Conservation (phyloP, 1,140 invertebrate genomes). For the Tenebrio molitor region DNA sequence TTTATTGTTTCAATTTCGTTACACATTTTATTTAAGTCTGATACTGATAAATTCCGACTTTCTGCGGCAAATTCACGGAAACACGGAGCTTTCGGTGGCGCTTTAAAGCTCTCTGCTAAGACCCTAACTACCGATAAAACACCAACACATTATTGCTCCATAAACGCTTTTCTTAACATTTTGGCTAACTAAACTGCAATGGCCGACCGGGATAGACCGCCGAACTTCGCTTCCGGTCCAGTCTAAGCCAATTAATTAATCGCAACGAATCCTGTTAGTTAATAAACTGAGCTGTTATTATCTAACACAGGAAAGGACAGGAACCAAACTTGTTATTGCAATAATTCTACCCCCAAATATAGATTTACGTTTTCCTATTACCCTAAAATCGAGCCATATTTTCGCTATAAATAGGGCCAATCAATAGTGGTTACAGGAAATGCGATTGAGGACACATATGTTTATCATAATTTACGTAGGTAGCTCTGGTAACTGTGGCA, state of each 20-base stretch:
- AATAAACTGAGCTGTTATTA: no score
- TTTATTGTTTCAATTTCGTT: constrained; percentile 29
- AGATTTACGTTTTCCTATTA: no score
- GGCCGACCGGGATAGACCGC: background rate
- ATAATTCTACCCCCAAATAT: background rate
- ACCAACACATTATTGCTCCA: constrained; percentile 17
- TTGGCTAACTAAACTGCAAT: constrained; percentile 7
- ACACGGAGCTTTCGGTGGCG: constrained; percentile 16
- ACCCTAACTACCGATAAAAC: constrained; percentile 17
- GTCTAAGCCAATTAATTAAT: background rate
- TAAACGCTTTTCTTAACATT: constrained; percentile 17
- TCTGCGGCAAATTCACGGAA: background rate
- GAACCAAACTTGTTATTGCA: background rate
- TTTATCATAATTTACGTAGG: no score
- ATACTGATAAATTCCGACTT: constrained; percentile 36
- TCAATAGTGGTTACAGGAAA: background rate
- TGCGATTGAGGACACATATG: background rate
- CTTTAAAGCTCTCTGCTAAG: background rate
- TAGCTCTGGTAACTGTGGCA: no score
- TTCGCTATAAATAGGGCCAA: background rate
- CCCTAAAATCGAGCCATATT: background rate
- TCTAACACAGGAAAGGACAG: no score
- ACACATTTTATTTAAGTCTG: constrained; percentile 36
- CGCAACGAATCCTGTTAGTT: background rate
- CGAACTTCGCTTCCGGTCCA: background rate